Evolutionary conservation across 2,113 vertebrate genomes (phyloP), one percentile per base, ranked within the genome.

Genomic region (Sminthopsis crassicaudata): DNA sequence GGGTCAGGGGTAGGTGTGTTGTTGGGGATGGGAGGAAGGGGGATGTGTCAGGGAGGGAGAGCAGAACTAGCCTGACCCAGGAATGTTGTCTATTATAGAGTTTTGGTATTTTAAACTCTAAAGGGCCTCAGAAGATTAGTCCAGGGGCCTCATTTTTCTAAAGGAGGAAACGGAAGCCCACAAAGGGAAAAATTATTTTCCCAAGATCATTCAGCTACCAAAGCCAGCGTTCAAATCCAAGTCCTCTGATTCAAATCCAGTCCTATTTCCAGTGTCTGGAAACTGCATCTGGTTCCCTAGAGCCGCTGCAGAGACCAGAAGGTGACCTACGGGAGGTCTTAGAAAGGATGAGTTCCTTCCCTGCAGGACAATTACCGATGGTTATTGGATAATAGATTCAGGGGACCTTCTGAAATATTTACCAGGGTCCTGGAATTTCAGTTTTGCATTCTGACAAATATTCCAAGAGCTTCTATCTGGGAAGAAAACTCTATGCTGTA

Each of bases 391-490:
- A 67, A 12, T 36, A 36, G 60, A 67, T 89, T 48, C 25, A 27
- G 88, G 60, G 67, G 54, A 53, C 53, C 84, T 92, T 51, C 91
- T 90, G 88, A 46, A 91, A 48, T 92, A 95, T 92, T 84, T 88
- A 23, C 16, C 42, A 26, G n/a, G n/a, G n/a, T 42, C 5, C 60
- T 19, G 67, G n/a, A 36, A 84, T 53, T 95, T 51, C 52, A 53
- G 10, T 94, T 91, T 51, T 95, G 92, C 46, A 67, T 51, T 51
- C 94, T 93, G 95, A 96, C 93, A 94, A 93, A 94, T 97, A 95
- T 94, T 94, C 48, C 95, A 94, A n/a, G 46, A 67, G 92, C n/a
- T 53, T n/a, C 91, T 91, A 25, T 0, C 0, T 91, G 60, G 67
- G 42, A 24, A 92, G 60, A 48, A 84, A 23, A 19, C 46, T 92